Percentiles rank a stretch among this genome's conserved stretches.
phyloP scores from a whole-genome alignment of 2,888 invertebrate species.

The Bedellia somnulentella region DNA sequence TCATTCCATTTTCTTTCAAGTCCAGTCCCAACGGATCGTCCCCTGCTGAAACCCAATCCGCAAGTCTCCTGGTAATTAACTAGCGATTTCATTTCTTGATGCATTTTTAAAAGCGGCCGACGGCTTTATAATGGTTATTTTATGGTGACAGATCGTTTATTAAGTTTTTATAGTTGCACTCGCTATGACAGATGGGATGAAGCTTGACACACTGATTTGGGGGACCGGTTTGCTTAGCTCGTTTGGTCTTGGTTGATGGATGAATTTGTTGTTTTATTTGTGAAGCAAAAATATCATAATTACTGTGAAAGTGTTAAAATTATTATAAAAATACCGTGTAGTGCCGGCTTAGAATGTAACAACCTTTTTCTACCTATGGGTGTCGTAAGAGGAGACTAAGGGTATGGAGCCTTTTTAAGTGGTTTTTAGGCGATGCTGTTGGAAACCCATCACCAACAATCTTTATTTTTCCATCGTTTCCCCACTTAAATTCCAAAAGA shows the following conservation, averaged over 20 bases:
- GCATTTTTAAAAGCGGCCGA: slow-evolving; percentile 58
- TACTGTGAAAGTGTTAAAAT: neutral
- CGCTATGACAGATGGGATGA: slow-evolving; percentile 54
- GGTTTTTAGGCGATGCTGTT: no score
- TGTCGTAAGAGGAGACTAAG: no score
- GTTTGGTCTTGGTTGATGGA: neutral
- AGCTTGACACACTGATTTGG: slow-evolving; percentile 54
- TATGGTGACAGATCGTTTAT: slow-evolving; percentile 61
- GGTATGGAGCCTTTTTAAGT: no score
- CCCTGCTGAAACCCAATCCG: slow-evolving; percentile 45
- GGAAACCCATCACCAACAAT: no score
- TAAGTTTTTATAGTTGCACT: slow-evolving; percentile 50
- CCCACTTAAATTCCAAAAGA: no score
- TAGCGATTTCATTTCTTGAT: slow-evolving; percentile 60
- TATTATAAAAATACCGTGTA: no score
- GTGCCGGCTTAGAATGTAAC: no score
- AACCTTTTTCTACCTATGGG: no score
- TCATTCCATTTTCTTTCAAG: no score
- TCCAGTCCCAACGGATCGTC: no score
- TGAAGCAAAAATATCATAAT: neutral
- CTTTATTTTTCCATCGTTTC: no score
- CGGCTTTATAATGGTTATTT: slow-evolving; percentile 60
- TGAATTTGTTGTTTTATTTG: neutral
- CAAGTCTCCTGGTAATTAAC: slow-evolving; percentile 58
- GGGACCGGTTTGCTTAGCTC: slow-evolving; percentile 15